Base-by-base conservation (phyloP, 35 echinoderm and acorn worm species). In the Lytechinus pictus region DNA sequence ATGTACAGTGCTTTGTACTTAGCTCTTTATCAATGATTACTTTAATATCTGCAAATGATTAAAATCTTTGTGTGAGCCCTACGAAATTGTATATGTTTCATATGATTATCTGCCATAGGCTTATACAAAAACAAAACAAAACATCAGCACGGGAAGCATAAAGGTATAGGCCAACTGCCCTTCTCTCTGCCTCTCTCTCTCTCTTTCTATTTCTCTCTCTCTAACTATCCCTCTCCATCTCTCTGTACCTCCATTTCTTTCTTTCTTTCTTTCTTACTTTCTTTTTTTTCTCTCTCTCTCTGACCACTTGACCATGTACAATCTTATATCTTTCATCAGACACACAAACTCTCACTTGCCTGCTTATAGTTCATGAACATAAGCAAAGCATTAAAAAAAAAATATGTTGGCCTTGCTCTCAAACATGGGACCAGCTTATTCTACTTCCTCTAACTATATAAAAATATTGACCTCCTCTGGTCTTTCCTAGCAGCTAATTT, bases 401-500 rank as follows among this genome's bases (percentile, higher is more conserved):
- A 14, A 79, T 4, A 71, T 24, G 16, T 79, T n/a, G 66, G 56
- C 56, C 56, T 58, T 13, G 56, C 9, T 58, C 56, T 79, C 66
- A 8, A 79, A 79, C 16, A 79, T 79, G 66, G 66, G 12, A 79
- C 66, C 66, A 79, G 66, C 66, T 79, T 79, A 4, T 5, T 24
- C 21, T 79, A 6, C 19, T 79, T 79, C 66, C 66, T 79, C 21
- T 14, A 79, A 79, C 66, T 79, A 5, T 24, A 79, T 5, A 79
- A 24, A 79, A 79, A 79, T 79, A 79, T 79, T 79, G 66, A 79
- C 66, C 66, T 79, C 66, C 66, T 79, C n/a, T 16, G 19, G 21
- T 24, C 66, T 79, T 79, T 79, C 66, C n/a, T 79, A 79, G 66
- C 66, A 79, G 66, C 66, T n/a, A 79, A 79, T 79, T 79, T 79